A percentile compares a stretch with the other conserved stretches of the same genome.
phyloP scores from a whole-genome alignment of 92 coral and sea anemone genomes.

The Micromussa lordhowensis region DNA sequence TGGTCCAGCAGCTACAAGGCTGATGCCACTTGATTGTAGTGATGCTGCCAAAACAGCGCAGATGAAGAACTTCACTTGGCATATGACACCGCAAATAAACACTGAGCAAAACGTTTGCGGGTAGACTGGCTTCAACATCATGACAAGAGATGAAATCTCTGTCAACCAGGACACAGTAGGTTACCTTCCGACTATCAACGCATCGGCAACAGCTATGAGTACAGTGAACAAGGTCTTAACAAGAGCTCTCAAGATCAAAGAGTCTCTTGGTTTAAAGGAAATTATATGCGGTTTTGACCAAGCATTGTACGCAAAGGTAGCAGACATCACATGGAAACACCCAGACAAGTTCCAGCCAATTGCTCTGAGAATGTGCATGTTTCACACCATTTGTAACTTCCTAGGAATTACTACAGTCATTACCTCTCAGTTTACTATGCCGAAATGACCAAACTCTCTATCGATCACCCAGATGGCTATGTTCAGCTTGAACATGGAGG shows the following conservation, averaged over 20 bases:
- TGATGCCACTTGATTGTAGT: constrained; percentile 19
- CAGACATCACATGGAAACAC: constrained; percentile 74
- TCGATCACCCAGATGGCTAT: constrained; percentile 41
- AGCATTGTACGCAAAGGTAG: constrained; percentile 72
- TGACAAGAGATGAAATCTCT: constrained; percentile 24
- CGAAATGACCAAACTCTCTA: constrained; percentile 45
- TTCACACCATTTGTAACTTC: constrained; percentile 7
- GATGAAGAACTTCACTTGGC: constrained; percentile 58
- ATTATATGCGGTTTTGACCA: constrained; percentile 72
- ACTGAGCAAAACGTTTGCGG: constrained; percentile 37
- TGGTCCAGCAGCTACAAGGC: constrained; percentile 50
- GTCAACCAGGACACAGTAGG: constrained; percentile 56
- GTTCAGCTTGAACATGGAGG: constrained; percentile 41
- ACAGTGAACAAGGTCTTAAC: constrained; percentile 62
- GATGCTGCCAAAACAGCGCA: constrained; percentile 39
- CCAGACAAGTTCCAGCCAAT: constrained; percentile 39
- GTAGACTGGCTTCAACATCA: constrained; percentile 77
- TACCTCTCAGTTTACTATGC: constrained; percentile 65
- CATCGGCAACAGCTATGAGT: constrained; percentile 70
- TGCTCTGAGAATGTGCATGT: constrained; percentile 60
- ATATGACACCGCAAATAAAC: constrained; percentile 35
- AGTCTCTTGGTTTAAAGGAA: constrained; percentile 34
- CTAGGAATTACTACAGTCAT: constrained; percentile 61
- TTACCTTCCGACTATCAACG: constrained; percentile 69
- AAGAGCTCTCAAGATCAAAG: constrained; percentile 51